These are phyloP conservation scores for Phoeniculus purpureus DNA, from an alignment of 2,797 vertebrate genomes.

Conservation along the genomic window DNA sequence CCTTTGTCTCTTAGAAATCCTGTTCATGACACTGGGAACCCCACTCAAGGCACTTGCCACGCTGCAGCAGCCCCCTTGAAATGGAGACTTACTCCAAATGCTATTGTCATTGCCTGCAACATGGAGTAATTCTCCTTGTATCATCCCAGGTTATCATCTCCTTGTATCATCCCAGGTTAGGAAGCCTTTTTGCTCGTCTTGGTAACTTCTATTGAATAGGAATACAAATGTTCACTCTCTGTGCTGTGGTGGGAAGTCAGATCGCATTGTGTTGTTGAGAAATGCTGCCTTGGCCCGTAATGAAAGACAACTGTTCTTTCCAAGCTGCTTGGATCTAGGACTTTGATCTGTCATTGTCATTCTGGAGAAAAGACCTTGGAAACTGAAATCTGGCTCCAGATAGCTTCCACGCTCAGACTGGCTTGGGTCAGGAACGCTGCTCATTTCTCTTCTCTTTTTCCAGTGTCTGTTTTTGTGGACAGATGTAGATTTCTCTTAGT, in stretches of 20 bases:
- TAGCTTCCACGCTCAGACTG: background rate
- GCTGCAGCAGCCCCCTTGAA: background rate
- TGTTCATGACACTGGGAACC: accelerated
- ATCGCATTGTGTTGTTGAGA: background rate
- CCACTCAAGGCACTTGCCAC: background rate
- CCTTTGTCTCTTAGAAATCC: background rate
- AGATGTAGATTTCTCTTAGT: background rate
- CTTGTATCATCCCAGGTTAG: background rate
- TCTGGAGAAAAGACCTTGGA: background rate
- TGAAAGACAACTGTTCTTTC: background rate
- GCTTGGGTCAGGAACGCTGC: background rate
- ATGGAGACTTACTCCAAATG: background rate
- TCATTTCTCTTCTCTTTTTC: background rate
- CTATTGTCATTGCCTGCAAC: background rate
- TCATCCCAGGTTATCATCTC: no score
- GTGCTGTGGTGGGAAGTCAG: background rate
- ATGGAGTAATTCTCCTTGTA: background rate
- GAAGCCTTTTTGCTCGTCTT: background rate
- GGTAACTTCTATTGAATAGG: background rate
- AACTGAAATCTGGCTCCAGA: background rate
- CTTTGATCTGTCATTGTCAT: background rate
- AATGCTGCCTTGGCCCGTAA: background rate
- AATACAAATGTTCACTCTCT: background rate
- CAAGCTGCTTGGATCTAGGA: background rate
- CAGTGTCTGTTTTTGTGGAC: background rate